phyloP scores from a whole-genome alignment of 2,888 invertebrate species.

The Catocala nupta region DNA sequence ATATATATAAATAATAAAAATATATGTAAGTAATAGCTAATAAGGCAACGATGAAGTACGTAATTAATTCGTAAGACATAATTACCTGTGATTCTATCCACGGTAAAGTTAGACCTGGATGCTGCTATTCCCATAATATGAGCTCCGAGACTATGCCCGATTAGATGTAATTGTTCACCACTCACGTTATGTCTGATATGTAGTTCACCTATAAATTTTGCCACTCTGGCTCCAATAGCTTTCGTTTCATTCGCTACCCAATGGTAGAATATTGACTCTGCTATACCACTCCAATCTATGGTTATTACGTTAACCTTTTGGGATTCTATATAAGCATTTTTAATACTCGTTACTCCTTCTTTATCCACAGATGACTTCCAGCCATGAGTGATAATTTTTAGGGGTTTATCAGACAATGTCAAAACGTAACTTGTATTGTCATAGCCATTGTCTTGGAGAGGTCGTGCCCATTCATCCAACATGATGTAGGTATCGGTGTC shows the following conservation, averaged over 20 bases:
- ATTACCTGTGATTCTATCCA: conserved; percentile 65
- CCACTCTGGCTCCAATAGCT: conserved; percentile 57
- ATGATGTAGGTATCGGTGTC: conserved; percentile 54
- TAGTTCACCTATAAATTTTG: conserved; percentile 58
- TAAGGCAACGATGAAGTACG: too few species aligned
- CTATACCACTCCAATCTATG: conserved; percentile 72
- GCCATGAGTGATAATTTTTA: conserved; percentile 84
- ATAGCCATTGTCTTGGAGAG: conserved; percentile 29
- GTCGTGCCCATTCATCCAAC: conserved; percentile 51
- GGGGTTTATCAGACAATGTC: conserved; percentile 51
- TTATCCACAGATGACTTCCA: conserved; percentile 79
- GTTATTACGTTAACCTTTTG: conserved; percentile 76
- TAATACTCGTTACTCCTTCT: conserved; percentile 68
- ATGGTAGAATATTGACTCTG: conserved; percentile 63
- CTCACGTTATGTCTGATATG: conserved; percentile 52
- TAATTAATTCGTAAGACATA: neutral
- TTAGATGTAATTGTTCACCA: conserved; percentile 63
- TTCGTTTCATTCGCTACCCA: conserved; percentile 64
- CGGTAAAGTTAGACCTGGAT: conserved; percentile 41
- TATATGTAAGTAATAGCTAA: too few species aligned
- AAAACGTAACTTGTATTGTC: conserved; percentile 15
- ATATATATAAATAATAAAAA: too few species aligned
- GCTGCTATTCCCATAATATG: conserved; percentile 72
- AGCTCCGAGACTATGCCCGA: conserved; percentile 74
- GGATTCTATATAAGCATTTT: conserved; percentile 72